Evolutionary conservation across 2,797 vertebrate genomes (phyloP).

Genomic region (Acridotheres tristis): DNA sequence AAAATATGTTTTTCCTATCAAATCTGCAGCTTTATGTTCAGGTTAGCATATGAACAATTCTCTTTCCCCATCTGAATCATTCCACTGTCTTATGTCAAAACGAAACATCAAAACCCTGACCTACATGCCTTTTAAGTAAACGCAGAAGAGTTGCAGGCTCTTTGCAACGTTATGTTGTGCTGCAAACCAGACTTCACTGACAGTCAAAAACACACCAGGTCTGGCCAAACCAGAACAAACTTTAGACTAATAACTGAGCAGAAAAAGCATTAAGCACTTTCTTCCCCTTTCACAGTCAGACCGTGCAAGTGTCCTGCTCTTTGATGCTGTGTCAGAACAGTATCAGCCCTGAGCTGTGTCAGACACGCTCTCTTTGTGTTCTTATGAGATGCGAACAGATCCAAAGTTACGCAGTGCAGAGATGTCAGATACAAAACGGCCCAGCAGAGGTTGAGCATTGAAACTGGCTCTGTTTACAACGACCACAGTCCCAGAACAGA

Average conservation of each 20-base stretch:
- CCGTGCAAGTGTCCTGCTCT: not conserved
- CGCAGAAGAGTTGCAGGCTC: not conserved
- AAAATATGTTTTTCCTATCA: not conserved
- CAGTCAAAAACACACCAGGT: fast-evolving
- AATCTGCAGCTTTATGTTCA: not conserved
- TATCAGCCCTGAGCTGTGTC: not conserved
- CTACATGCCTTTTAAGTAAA: not conserved
- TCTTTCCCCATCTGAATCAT: not conserved
- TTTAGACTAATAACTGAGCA: not conserved
- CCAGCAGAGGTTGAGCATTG: not conserved
- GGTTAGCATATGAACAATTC: not conserved
- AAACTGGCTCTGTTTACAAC: not conserved
- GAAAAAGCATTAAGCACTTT: not conserved
- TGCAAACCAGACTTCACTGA: not conserved
- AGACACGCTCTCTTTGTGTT: not conserved
- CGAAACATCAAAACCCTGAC: not conserved
- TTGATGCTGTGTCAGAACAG: not conserved
- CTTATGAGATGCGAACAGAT: not conserved
- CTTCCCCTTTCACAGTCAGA: not conserved
- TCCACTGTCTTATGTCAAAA: not conserved
- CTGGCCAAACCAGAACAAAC: not conserved
- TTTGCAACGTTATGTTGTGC: not conserved
- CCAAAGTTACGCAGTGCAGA: not conserved
- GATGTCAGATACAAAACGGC: not conserved
- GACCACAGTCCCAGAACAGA: not conserved